These are phyloP conservation scores for Zootoca vivipara DNA, from an alignment of 2,113 vertebrate genomes.

Conservation along the genomic window DNA sequence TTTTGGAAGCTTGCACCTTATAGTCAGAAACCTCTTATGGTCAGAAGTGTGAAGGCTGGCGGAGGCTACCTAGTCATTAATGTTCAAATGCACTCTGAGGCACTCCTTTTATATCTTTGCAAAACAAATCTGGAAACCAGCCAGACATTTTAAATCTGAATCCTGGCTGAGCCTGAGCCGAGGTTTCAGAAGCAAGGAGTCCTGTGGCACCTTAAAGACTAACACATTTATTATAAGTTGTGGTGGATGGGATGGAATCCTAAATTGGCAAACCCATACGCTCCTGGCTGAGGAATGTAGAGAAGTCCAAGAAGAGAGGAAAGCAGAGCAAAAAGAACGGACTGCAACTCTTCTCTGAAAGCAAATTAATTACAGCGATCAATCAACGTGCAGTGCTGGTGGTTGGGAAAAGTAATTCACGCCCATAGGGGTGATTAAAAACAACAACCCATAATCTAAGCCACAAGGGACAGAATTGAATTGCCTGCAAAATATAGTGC, in stretches of 20 bases:
- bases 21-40: background rate
- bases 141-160: background rate
- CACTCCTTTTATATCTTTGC: background rate
- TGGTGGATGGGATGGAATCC: background rate
- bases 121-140: background rate
- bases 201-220: background rate
- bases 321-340: background rate
- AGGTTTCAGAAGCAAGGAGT: background rate
- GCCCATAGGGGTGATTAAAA: background rate
- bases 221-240: background rate
- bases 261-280: background rate
- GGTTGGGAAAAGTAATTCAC: background rate
- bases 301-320: background rate
- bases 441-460: too few species aligned
- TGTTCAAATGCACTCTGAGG: background rate
- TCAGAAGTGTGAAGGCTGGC: background rate
- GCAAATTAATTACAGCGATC: background rate
- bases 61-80: background rate
- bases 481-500: too few species aligned
- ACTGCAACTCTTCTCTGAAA: background rate
- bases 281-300: background rate
- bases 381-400: background rate
- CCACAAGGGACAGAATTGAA: too few species aligned
- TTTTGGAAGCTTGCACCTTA: background rate
- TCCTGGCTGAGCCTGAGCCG: background rate